phyloP scores from a whole-genome alignment of 2,888 invertebrate species.

The Julus scanicus region DNA sequence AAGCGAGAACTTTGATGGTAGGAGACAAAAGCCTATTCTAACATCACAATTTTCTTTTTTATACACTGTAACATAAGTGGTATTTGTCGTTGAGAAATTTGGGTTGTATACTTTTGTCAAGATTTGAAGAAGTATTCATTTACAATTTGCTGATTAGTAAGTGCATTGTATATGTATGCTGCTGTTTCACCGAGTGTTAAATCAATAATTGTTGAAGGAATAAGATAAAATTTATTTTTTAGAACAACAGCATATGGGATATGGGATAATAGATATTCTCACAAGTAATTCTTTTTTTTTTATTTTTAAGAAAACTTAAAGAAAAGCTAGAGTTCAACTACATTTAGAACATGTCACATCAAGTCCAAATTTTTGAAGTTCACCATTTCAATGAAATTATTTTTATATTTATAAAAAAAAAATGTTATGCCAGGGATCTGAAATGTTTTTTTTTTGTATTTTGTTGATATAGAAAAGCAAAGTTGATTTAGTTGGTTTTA shows the following conservation, averaged over 20 bases:
- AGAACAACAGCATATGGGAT: not conserved
- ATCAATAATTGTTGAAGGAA: constrained; percentile 4
- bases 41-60: not conserved
- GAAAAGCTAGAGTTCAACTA: not conserved
- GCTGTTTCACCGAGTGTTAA: not conserved
- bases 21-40: not conserved
- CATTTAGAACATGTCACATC: not conserved
- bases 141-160: constrained; percentile 16
- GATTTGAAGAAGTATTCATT: not conserved
- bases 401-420: too few relatives aligned
- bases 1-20: not conserved
- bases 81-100: constrained; percentile 6
- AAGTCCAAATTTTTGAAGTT: not conserved
- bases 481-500: too few relatives aligned
- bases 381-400: not conserved
- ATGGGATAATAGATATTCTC: not conserved
- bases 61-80: not conserved
- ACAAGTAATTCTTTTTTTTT: not conserved
- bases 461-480: too few relatives aligned
- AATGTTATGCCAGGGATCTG: too few relatives aligned
- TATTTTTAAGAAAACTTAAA: not conserved
- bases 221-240: not conserved
- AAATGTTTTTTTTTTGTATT: too few relatives aligned
- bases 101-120: not conserved
- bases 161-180: not conserved